These are phyloP conservation scores for Palythoa grandis DNA, from an alignment of 92 coral and sea anemone species.

Conservation along the genomic window DNA sequence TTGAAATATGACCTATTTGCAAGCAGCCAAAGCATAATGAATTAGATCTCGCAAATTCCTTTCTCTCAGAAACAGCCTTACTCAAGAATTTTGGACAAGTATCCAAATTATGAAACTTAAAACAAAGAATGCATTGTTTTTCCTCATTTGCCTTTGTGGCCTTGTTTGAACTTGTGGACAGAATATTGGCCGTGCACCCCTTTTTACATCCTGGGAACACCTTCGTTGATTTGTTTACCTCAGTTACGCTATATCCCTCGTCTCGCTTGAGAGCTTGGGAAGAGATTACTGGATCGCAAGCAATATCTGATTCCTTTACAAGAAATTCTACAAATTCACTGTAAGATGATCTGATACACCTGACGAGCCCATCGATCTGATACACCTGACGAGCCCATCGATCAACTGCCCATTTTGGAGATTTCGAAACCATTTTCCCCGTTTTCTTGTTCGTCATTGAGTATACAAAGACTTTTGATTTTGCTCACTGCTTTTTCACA, in stretches of 20 bases:
- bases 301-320: slow-evolving; percentile 57
- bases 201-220: background rate
- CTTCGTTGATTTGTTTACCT: slow-evolving; percentile 2
- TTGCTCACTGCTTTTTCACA: slow-evolving; percentile 52
- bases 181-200: slow-evolving; percentile 7
- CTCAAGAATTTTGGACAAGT: slow-evolving; percentile 58
- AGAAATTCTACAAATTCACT: slow-evolving; percentile 53
- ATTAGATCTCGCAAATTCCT: slow-evolving; percentile 51
- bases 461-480: slow-evolving; percentile 48
- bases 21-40: slow-evolving; percentile 70
- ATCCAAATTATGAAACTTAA: slow-evolving; percentile 54
- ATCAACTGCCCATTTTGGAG: slow-evolving; percentile 50
- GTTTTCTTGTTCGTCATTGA: slow-evolving; percentile 60
- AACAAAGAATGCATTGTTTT: slow-evolving; percentile 51
- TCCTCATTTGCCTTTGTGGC: slow-evolving; percentile 15
- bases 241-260: slow-evolving; percentile 29
- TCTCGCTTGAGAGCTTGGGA: slow-evolving; percentile 29
- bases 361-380: slow-evolving; percentile 63
- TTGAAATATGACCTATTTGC: slow-evolving; percentile 61
- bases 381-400: slow-evolving; percentile 65
- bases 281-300: slow-evolving; percentile 60
- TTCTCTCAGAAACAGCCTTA: slow-evolving; percentile 55
- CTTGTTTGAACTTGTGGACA: slow-evolving; percentile 39
- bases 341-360: no score
- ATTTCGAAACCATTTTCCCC: slow-evolving; percentile 55